phyloP scores from a whole-genome alignment of 2,113 vertebrate genomes.

The Leucopsar rothschildi region DNA sequence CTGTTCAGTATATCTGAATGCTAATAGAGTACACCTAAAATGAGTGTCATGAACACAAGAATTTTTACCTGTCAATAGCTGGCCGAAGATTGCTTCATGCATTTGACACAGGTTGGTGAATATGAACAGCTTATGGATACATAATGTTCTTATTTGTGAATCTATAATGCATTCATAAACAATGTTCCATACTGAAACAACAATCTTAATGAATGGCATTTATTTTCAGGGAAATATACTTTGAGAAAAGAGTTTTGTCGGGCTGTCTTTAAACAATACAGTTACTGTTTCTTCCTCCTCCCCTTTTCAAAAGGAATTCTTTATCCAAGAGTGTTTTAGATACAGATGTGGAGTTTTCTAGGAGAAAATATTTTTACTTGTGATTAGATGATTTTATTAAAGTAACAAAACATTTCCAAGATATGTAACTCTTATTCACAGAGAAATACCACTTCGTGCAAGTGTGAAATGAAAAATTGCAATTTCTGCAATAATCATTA shows the following conservation, averaged over 20 bases:
- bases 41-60: background rate
- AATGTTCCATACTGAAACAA: background rate
- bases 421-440: background rate
- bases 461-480: conserved; percentile 29
- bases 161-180: background rate
- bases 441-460: background rate
- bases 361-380: background rate
- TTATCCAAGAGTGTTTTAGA: background rate
- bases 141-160: background rate
- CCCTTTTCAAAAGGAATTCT: background rate
- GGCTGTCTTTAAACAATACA: background rate
- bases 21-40: background rate
- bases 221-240: background rate
- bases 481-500: conserved; percentile 20
- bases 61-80: background rate
- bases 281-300: background rate
- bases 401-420: background rate
- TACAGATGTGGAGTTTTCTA: background rate
- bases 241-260: background rate
- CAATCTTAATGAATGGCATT: background rate
- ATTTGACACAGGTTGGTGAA: background rate
- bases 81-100: background rate
- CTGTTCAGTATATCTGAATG: background rate
- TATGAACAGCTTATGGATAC: background rate
- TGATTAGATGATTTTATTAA: background rate